Evolutionary conservation across 2,888 invertebrate species (phyloP).

Genomic region (Synergus umbraculus): DNA sequence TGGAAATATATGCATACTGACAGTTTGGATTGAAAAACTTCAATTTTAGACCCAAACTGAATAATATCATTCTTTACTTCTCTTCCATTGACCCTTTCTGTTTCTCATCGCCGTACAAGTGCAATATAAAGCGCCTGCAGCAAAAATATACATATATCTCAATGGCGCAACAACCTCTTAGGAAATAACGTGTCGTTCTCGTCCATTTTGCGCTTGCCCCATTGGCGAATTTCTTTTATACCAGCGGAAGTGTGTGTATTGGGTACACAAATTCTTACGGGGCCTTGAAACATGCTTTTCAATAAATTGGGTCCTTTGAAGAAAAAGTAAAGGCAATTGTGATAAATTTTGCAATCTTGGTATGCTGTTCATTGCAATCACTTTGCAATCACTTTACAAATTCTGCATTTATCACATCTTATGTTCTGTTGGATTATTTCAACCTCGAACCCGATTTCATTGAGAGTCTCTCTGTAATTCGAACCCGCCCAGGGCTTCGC

Average conservation of each 20-base stretch:
- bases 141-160: not conserved
- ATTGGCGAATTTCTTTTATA: slow-evolving; percentile 10
- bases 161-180: slow-evolving; percentile 17
- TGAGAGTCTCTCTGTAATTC: slow-evolving; percentile 22
- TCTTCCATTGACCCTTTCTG: slow-evolving; percentile 6
- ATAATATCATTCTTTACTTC: not conserved
- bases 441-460: slow-evolving; percentile 39
- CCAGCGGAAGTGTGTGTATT: slow-evolving; percentile 11
- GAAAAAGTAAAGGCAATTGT: too few relatives aligned
- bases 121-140: slow-evolving; percentile 14
- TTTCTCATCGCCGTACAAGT: not conserved
- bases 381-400: too few relatives aligned
- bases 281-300: not conserved
- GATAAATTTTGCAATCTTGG: not conserved
- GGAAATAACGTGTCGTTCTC: slow-evolving; percentile 7
- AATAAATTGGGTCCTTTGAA: not conserved
- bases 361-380: too few relatives aligned
- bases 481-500: not conserved
- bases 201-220: not conserved
- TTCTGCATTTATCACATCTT: slow-evolving; percentile 27
- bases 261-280: not conserved
- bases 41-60: too few relatives aligned
- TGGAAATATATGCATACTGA: too few relatives aligned
- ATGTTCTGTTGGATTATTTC: slow-evolving; percentile 1
- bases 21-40: too few relatives aligned